Evolutionary conservation across 2,113 vertebrate genomes (phyloP).

Genomic region (Ploceus nigricollis): DNA sequence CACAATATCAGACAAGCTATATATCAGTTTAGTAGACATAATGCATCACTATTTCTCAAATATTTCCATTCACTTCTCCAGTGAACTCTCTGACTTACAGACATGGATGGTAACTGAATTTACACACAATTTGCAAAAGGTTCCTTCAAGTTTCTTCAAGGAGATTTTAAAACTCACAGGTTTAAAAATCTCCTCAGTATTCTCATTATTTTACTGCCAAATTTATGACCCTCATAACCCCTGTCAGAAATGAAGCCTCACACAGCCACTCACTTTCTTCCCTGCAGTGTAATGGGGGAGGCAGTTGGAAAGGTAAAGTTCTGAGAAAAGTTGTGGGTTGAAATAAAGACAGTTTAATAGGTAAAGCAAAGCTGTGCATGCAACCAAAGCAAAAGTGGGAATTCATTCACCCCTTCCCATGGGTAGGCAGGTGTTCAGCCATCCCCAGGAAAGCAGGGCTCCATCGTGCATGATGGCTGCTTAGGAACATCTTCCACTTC

Average conservation of each 20-base stretch:
- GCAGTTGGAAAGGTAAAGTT: not conserved
- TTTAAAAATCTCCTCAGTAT: not conserved
- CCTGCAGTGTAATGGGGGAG: accelerated
- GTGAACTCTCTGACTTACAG: not conserved
- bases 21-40: not conserved
- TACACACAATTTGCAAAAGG: not conserved
- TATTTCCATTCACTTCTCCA: not conserved
- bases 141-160: not conserved
- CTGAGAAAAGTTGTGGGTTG: not conserved
- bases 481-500: not conserved
- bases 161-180: not conserved
- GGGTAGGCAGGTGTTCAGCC: not conserved
- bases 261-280: not conserved
- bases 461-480: no score
- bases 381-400: not conserved
- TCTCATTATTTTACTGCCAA: not conserved
- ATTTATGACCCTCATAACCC: not conserved
- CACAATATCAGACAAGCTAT: not conserved
- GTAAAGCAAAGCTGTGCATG: not conserved
- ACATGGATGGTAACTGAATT: not conserved
- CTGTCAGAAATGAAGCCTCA: not conserved
- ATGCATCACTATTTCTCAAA: not conserved
- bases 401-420: not conserved
- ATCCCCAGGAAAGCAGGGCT: not conserved
- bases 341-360: not conserved